Evolutionary conservation across 2,888 invertebrate genomes (phyloP), one percentile per base, ranked within the genome.

Genomic region (Microctonus hyperodae): DNA sequence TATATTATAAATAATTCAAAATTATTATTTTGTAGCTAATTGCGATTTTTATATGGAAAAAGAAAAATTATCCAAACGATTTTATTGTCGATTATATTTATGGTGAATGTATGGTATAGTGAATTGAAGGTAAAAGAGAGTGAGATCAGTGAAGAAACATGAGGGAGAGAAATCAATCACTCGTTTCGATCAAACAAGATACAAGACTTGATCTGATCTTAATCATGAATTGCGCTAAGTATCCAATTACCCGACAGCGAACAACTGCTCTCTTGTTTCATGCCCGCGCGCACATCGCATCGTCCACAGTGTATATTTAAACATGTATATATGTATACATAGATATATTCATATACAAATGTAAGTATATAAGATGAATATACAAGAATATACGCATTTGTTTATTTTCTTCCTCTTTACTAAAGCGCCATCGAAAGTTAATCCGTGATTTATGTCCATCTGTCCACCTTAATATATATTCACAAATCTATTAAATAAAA

Each of bases 191-290:
- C 48, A 56, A 23, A 50, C n/a, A 22, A 56, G 44, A 55, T 44
- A 44, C 56, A 64, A 44, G 44, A 44, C 55, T 56, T 44, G 56
- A 56, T 61, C 63, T 59, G 65, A 65, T 65, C 65, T 59, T 65
- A 58, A 65, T 60, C 65, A 55, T 50, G 57, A 22, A 65, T 59
- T 53, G 58, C 65, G 65, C 60, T 65, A 65, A 65, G 65, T 65
- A 65, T 65, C 65, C 65, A 65, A 65, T 65, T 65, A 65, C 65
- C 37, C 33, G 37, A 57, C 50, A 51, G 59, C 33, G 35, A 64
- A 31, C 57, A 57, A 57, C 64, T 56, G 33, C 56, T 64, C 64
- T 64, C 64, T 64, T 57, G 57, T 64, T 64, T 64, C 64, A 56
- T 57, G 28, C 53, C 16, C 16, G 44, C 9, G 44, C 44, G 16